Evolutionary conservation across 2,797 vertebrate species (phyloP), one percentile per base, ranked within the genome.

Genomic region (Loris lydekkerianus): DNA sequence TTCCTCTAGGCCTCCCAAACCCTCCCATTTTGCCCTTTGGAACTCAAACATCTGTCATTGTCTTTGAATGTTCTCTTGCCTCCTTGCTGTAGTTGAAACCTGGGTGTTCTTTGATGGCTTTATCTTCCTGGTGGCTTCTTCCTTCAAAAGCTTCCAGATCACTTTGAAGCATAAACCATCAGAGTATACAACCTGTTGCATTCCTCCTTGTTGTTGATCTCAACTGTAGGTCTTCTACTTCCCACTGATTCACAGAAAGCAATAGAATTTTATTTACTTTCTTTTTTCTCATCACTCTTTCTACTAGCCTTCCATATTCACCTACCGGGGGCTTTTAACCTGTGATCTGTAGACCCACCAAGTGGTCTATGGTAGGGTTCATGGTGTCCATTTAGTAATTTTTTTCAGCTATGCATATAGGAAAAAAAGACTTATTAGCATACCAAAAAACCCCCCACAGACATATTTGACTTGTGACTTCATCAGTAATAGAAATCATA

Each of bases 101-200:
- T 91, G 29, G 31, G 37, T 87, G 49, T 95, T 89, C 84, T 97
- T 97, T 97, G 96, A 95, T 93, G 84, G 65, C 60, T 97, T 96
- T 94, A 82, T 87, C 96, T 96, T 93, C 77, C 89, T 87, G 67
- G 95, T 95, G 65, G 87, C 61, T 87, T 88, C 85, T 94, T 93
- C 56, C 96, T 95, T 97, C 96, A 97, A 95, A 97, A 65, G 87
- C 61, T 87, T 88, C 85, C 93, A 70, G 89, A 56, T 95, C 75
- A 93, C 96, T 93, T 95, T 93, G 82, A 94, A 92, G 23, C 56
- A 80, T 17, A 29, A n/a, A 61, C 92, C 58, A n/a, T 81, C 84
- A 88, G 65, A 92, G 78, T 46, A 4, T 23, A 63, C 46, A 84
- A 34, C 88, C 73, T 95, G 75, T 83, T 91, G 72, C 40, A 56